Conservation (phyloP, 2,113 vertebrate species). For the Meleagris gallopavo region DNA sequence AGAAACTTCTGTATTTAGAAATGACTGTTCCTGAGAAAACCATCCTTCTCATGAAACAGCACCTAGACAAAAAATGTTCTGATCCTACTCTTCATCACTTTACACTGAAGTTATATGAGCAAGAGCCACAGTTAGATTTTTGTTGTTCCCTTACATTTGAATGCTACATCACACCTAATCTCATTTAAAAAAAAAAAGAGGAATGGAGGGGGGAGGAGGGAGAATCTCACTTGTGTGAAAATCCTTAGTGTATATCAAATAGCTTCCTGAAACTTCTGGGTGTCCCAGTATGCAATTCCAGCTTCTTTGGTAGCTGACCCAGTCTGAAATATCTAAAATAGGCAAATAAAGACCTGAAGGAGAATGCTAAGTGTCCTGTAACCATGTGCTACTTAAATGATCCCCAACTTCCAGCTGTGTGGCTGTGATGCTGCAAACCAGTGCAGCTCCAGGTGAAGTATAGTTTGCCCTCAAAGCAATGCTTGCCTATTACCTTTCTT, state of each 20-base stretch:
- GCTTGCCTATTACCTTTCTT: not conserved
- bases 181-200: not conserved
- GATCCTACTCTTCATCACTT: not conserved
- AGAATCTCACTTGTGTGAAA: not conserved
- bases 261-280: not conserved
- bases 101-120: not conserved
- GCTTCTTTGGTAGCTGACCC: not conserved
- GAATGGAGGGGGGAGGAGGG: not conserved
- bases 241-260: not conserved
- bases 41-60: not conserved
- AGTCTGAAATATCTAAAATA: not conserved
- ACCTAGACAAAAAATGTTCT: not conserved
- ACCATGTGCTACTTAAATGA: not conserved
- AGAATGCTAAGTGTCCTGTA: not conserved
- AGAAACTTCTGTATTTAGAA: not conserved
- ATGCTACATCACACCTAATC: not conserved
- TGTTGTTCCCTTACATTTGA: not conserved
- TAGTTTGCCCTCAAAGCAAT: not conserved
- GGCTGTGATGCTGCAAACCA: fast-evolving
- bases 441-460: not conserved
- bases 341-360: not conserved
- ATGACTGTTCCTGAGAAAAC: not conserved
- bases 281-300: not conserved
- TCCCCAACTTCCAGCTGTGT: not conserved
- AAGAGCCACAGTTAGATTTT: not conserved